Conservation (phyloP, 1,140 invertebrate genomes). For the Orussus abietinus region DNA sequence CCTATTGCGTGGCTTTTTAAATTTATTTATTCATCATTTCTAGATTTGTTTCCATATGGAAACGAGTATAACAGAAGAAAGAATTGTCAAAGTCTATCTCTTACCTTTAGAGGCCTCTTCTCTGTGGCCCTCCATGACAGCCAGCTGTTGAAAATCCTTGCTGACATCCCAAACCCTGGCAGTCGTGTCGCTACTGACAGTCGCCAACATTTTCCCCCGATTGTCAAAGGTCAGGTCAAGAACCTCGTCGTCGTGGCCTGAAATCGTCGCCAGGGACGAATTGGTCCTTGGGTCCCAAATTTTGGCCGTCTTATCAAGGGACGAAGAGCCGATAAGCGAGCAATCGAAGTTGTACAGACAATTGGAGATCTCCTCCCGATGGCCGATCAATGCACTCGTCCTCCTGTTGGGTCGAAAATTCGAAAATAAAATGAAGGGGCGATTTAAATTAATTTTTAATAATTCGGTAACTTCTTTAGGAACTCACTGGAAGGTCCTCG, state of each 20-base stretch:
- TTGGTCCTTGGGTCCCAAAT: conserved; percentile 67
- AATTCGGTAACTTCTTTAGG: neutral
- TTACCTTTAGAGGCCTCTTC: conserved; percentile 73
- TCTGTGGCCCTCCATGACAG: conserved; percentile 65
- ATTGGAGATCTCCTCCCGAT: conserved; percentile 70
- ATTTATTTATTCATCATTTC: too few relatives aligned
- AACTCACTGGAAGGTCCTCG: conserved; percentile 62
- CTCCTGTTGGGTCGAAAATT: conserved; percentile 49
- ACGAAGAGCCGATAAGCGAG: conserved; percentile 66
- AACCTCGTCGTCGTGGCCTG: conserved; percentile 71
- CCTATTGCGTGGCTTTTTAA: too few relatives aligned
- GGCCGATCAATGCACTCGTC: conserved; percentile 62
- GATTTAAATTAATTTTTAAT: conserved; percentile 5
- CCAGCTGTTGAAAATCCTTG: conserved; percentile 58
- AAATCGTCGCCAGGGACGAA: conserved; percentile 59
- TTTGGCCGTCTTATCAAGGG: conserved; percentile 71
- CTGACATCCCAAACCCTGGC: conserved; percentile 65
- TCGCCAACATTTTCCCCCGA: conserved; percentile 65
- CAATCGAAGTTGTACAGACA: conserved; percentile 73
- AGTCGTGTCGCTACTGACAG: conserved; percentile 68
- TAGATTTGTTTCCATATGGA: too few relatives aligned
- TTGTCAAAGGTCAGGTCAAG: conserved; percentile 72
- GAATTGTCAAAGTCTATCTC: neutral
- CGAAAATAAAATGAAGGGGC: conserved; percentile 1
- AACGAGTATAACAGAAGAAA: too few relatives aligned